Evolutionary conservation across 2,888 invertebrate genomes (phyloP).

Genomic region (Nematopogon swammerdamellus): DNA sequence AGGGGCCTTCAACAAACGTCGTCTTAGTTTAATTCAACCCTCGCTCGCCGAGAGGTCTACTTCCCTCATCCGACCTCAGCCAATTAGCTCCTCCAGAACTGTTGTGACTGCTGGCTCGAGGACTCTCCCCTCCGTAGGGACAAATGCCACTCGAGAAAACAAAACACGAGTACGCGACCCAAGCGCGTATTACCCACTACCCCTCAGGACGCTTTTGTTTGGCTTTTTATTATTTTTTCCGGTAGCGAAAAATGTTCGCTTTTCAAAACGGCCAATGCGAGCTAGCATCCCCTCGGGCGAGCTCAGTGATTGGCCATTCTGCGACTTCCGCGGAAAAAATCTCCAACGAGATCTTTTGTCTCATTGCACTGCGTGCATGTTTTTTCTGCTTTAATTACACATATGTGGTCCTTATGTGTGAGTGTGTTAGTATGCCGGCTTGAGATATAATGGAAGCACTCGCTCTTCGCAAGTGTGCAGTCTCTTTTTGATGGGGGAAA

Average conservation of each 20-base stretch:
- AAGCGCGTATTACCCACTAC: background rate
- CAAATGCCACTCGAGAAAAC: constrained; percentile 48
- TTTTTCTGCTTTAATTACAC: background rate
- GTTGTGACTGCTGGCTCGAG: background rate
- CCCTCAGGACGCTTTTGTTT: background rate
- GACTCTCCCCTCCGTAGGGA: background rate
- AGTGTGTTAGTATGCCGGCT: background rate
- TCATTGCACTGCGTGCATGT: background rate
- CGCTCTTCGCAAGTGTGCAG: too few relatives aligned
- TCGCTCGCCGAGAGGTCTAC: background rate
- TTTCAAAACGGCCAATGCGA: constrained; percentile 52
- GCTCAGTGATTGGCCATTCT: constrained; percentile 48
- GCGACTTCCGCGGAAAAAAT: background rate
- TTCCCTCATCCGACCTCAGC: background rate
- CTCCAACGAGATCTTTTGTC: background rate
- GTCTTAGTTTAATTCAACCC: too few relatives aligned
- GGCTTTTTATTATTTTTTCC: background rate
- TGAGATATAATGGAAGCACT: background rate
- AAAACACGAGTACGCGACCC: constrained; percentile 43
- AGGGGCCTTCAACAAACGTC: too few relatives aligned
- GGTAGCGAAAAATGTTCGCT: constrained; percentile 32
- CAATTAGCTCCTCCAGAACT: background rate
- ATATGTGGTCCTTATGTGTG: background rate
- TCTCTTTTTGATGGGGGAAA: too few relatives aligned
- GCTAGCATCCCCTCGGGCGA: constrained; percentile 32